Conservation (phyloP, 2,113 vertebrate genomes). For the Pipra filicauda region DNA sequence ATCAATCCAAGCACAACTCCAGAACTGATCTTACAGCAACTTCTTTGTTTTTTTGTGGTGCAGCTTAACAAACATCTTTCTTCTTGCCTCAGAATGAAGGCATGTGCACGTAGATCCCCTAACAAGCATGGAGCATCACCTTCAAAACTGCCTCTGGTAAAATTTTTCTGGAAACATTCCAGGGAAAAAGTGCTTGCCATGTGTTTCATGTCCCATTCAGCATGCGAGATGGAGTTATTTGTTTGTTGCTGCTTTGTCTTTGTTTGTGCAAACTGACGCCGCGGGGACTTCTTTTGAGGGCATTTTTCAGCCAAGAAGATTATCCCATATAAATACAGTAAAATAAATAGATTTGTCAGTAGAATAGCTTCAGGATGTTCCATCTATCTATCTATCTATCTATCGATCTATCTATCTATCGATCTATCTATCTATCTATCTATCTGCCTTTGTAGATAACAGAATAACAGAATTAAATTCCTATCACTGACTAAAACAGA, state of each 20-base stretch:
- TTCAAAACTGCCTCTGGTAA: constrained; percentile 29
- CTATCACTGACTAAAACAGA: not conserved
- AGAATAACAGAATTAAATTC: constrained; percentile 19
- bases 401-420: not conserved
- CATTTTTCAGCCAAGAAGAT: constrained; percentile 64
- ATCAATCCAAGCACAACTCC: not conserved
- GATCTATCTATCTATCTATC: not conserved
- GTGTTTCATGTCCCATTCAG: constrained; percentile 46
- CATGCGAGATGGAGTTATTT: not conserved
- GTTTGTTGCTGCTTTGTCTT: constrained; percentile 63
- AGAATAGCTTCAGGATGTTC: constrained; percentile 17
- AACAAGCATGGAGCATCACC: not conserved
- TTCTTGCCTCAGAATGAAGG: not conserved
- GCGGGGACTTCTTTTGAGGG: constrained; percentile 43
- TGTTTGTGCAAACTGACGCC: constrained; percentile 66
- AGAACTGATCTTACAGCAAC: not conserved
- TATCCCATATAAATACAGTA: constrained; percentile 44
- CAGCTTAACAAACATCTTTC: not conserved
- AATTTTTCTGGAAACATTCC: constrained; percentile 31
- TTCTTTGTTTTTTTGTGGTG: not conserved
- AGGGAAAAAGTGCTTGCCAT: constrained; percentile 7
- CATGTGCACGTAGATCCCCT: not conserved
- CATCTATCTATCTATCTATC: not conserved
- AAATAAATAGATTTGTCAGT: constrained; percentile 52
- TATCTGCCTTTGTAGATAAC: constrained; percentile 32